Conservation (phyloP, 2,113 vertebrate genomes). For the Isurus oxyrinchus region DNA sequence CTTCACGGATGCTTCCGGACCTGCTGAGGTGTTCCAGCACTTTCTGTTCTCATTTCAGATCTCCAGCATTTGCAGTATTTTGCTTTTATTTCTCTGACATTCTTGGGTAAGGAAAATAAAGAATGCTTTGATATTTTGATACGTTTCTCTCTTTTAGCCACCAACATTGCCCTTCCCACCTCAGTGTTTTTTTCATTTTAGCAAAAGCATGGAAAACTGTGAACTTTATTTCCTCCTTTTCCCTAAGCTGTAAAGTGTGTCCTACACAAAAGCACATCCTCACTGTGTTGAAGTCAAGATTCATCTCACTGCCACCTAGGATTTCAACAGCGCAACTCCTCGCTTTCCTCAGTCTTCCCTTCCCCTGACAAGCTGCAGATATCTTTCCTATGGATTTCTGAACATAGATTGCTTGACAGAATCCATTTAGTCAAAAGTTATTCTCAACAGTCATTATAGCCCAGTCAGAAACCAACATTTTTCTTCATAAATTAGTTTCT, state of each 20-base stretch:
- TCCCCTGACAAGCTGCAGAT: not conserved
- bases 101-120: not conserved
- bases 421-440: not conserved
- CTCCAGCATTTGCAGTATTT: too few species aligned
- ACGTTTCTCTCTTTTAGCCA: not conserved
- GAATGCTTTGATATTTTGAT: not conserved
- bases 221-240: not conserved
- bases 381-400: not conserved
- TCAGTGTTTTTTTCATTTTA: not conserved
- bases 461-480: not conserved
- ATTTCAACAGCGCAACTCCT: not conserved
- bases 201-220: not conserved
- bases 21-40: too few species aligned
- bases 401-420: not conserved
- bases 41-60: too few species aligned
- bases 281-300: not conserved
- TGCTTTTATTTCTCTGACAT: not conserved
- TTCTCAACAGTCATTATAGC: not conserved
- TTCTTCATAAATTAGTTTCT: not conserved
- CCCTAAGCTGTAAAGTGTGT: not conserved
- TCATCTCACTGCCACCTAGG: not conserved
- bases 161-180: not conserved
- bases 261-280: not conserved
- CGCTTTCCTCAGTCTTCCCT: not conserved
- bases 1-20: too few species aligned